Conservation (phyloP, 2,797 vertebrate genomes). For the Tiaroga cobitis region DNA sequence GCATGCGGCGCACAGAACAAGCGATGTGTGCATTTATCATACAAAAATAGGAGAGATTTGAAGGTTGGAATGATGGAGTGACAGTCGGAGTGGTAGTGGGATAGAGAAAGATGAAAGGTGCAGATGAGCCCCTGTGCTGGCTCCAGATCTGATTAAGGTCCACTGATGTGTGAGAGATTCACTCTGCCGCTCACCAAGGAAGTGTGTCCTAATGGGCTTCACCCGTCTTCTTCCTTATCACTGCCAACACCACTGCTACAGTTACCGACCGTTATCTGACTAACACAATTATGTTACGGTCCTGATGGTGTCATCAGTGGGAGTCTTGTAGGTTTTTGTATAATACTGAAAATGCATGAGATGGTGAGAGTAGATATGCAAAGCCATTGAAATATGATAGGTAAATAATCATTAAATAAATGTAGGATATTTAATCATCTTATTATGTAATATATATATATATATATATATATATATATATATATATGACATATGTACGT, state of each 20-base stretch:
- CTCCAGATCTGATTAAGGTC: constrained; percentile 76
- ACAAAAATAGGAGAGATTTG: constrained; percentile 20
- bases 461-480: no score
- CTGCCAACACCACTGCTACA: constrained; percentile 45
- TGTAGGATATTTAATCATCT: no score
- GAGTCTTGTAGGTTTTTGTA: not conserved
- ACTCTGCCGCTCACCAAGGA: constrained; percentile 70
- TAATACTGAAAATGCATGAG: not conserved
- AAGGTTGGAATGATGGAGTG: constrained; percentile 42
- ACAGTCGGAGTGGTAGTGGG: constrained; percentile 19
- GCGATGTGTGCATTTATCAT: constrained; percentile 69
- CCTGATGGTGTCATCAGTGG: not conserved
- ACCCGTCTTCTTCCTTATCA: constrained; percentile 48
- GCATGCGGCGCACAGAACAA: constrained; percentile 62
- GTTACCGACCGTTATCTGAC: constrained; percentile 35
- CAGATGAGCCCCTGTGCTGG: constrained; percentile 44
- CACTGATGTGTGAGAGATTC: constrained; percentile 75
- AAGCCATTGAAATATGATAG: not conserved
- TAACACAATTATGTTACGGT: constrained; percentile 35
- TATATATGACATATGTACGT: no score
- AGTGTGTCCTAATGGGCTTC: constrained; percentile 56
- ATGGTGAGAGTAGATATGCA: not conserved
- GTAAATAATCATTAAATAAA: not conserved
- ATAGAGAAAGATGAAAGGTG: constrained; percentile 42
- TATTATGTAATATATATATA: no score